Conservation (phyloP, 2,113 vertebrate species). For the Rhagologus leucostigma region DNA sequence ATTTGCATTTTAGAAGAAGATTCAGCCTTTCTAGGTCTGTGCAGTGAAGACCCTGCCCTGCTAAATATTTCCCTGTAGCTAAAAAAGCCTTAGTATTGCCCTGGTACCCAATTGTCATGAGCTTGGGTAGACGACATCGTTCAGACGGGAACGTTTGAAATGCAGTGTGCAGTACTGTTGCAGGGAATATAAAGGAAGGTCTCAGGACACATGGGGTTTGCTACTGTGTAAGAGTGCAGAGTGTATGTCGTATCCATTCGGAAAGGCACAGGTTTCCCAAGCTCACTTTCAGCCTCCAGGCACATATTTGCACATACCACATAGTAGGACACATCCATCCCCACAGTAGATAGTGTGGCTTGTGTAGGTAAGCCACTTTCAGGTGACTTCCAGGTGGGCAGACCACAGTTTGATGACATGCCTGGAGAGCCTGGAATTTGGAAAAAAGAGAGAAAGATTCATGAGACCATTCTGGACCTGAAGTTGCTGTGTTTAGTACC, state of each 20-base stretch:
- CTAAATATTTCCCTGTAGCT: neutral
- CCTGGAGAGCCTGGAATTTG: neutral
- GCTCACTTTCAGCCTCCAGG: neutral
- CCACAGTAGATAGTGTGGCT: neutral
- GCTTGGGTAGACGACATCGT: accelerated
- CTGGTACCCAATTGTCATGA: accelerated
- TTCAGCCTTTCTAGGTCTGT: neutral
- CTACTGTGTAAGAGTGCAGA: neutral
- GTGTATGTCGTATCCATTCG: accelerated
- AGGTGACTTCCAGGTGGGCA: neutral
- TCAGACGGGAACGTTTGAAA: neutral
- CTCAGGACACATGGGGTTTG: neutral
- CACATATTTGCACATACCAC: accelerated
- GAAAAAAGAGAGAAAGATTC: neutral
- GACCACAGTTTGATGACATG: neutral
- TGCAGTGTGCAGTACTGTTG: neutral
- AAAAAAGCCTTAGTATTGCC: neutral
- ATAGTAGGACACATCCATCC: neutral
- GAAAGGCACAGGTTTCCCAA: neutral
- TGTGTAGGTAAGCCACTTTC: neutral
- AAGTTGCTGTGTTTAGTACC: neutral
- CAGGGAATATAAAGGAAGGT: neutral
- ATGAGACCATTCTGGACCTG: neutral
- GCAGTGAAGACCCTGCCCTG: neutral
- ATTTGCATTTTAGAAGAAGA: neutral